Percentiles rank a stretch among this genome's conserved stretches.
Conservation (phyloP, 2,113 vertebrate genomes). For the Grantiella picta region DNA sequence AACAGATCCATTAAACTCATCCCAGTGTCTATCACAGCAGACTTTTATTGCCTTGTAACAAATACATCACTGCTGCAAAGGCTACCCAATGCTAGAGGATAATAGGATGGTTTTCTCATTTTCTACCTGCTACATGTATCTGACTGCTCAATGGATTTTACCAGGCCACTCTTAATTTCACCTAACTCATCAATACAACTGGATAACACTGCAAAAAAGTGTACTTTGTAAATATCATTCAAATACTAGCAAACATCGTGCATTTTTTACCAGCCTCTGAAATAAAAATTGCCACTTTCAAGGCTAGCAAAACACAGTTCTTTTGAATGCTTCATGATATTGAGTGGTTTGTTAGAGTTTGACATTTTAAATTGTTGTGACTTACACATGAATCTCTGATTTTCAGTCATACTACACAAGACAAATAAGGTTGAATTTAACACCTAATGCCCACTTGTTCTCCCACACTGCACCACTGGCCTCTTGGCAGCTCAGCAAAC, state of each 20-base stretch:
- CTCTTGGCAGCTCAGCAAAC: not conserved
- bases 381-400: not conserved
- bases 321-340: not conserved
- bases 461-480: accelerated
- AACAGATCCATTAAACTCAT: not conserved
- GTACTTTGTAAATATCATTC: not conserved
- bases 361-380: not conserved
- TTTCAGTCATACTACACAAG: not conserved
- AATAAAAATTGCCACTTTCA: not conserved
- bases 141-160: not conserved
- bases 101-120: not conserved
- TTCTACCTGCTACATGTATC: not conserved
- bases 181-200: not conserved
- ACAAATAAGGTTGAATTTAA: not conserved
- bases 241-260: not conserved
- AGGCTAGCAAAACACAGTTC: not conserved
- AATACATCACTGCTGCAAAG: not conserved
- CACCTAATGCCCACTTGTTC: accelerated
- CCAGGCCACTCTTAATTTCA: not conserved
- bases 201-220: not conserved
- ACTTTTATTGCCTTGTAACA: not conserved
- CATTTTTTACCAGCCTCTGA: not conserved
- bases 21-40: not conserved
- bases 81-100: accelerated
- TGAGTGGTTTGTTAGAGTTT: not conserved